Percentiles rank a stretch among this genome's conserved stretches.
phyloP scores from a whole-genome alignment of 2,888 invertebrate genomes.

The Philonicus albiceps region DNA sequence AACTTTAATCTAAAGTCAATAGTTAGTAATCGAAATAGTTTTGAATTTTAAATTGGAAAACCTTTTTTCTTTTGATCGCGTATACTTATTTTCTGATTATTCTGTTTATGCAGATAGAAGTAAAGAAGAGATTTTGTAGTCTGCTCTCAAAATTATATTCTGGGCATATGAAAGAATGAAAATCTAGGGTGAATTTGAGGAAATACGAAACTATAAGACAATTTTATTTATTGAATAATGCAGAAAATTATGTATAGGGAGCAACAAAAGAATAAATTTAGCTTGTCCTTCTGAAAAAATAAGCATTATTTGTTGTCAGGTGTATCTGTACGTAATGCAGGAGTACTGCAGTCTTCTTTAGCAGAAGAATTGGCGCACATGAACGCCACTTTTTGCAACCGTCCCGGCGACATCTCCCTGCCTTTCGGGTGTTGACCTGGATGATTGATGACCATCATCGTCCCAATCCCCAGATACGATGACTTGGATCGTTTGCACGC shows the following conservation, averaged over 20 bases:
- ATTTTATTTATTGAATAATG: not conserved
- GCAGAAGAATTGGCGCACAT: not conserved
- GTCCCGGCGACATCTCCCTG: not conserved
- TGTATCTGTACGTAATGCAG: not conserved
- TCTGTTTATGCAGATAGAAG: no score
- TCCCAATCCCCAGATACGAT: not conserved
- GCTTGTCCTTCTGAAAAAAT: not conserved
- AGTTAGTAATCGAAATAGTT: no score
- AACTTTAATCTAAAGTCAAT: no score
- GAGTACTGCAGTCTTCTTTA: not conserved
- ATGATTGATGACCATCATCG: constrained; percentile 40
- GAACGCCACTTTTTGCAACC: not conserved
- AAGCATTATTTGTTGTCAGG: not conserved
- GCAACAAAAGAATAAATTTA: not conserved
- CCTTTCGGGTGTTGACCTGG: constrained; percentile 9
- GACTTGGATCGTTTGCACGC: constrained; percentile 24
- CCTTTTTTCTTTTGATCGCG: no score
- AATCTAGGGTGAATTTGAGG: no score
- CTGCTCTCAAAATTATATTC: no score
- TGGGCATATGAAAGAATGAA: no score
- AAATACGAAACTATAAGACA: not conserved
- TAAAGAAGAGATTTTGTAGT: no score
- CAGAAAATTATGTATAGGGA: not conserved
- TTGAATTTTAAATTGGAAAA: no score
- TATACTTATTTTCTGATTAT: no score